Base-by-base conservation (phyloP, 1,140 invertebrate species). In the Saccostrea glomerata region DNA sequence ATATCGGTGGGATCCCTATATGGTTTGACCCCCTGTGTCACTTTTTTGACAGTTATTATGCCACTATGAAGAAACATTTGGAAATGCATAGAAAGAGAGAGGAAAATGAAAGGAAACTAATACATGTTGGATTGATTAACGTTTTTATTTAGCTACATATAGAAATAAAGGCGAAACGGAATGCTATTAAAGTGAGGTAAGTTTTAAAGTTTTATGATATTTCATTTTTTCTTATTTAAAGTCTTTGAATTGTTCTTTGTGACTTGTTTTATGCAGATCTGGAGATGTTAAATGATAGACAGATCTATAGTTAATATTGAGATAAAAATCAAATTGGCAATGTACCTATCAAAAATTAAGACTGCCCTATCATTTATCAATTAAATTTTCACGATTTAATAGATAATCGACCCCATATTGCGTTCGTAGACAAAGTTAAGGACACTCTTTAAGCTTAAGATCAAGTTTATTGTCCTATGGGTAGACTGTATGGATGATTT, bases 251-350 rank as follows among this genome's bases (percentile, higher is more conserved):
- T 63, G 0, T 20, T 20, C n/a, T 20, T 63, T 63, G 58, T 17
- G 58, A 20, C 58, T n/a, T 20, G 13, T 63, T 63, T 20, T 0
- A 2, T 20, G 58, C 17, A 5, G 0, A 25, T 36, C 70, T 77
- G 25, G 23, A 77, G 13, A 77, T 77, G 12, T 77, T 77, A 30
- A 77, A 77, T 17, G 70, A 30, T 15, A 25, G 23, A 30, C 11
- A 15, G 30, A 36, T 36, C 25, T 30, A 36, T 36, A 30, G 23
- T 77, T 77, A 25, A 77, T 30, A 40, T 77, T 11, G 30, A 77
- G 70, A 77, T 77, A 77, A 25, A n/a, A 63, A 77, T 77, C 70
- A 77, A 77, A 30, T 25, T 77, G 70, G 70, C 70, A 77, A 77
- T 30, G 13, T 77, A 77, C 70, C 70, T 77, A 77, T 77, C 70